Evolutionary conservation across 1,140 invertebrate genomes (phyloP).

Genomic region (Drosophila pruinosa): DNA sequence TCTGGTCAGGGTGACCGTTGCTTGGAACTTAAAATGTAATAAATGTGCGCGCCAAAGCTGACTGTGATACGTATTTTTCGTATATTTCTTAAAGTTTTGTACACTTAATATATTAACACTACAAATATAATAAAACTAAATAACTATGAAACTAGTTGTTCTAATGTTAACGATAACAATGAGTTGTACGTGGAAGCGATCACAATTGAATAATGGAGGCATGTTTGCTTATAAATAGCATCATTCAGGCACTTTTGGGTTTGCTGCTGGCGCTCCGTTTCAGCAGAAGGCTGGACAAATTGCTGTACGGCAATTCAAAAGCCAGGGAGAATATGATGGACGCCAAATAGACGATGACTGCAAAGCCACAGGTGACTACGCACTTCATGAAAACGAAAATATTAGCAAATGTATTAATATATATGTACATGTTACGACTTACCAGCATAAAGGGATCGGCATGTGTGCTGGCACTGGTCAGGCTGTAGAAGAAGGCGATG

Average conservation of each 20-base stretch:
- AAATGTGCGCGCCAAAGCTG: neutral
- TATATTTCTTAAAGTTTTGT: neutral
- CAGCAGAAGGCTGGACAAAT: conserved; percentile 69
- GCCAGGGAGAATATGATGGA: conserved; percentile 77
- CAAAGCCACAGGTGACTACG: conserved; percentile 74
- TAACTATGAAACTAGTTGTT: conserved; percentile 32
- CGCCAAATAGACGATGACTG: conserved; percentile 75
- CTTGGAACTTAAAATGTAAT: neutral
- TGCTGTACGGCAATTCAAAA: conserved; percentile 80
- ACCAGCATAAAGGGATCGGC: conserved; percentile 82
- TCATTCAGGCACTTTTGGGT: conserved; percentile 61
- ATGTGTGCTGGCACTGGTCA: conserved; percentile 71
- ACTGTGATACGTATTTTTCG: neutral
- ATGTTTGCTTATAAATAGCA: conserved; percentile 47
- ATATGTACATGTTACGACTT: neutral
- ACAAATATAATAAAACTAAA: conserved; percentile 39
- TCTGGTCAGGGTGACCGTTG: neutral
- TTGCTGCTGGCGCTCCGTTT: conserved; percentile 33
- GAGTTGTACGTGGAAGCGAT: conserved; percentile 71
- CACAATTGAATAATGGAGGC: conserved; percentile 73
- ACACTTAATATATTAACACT: conserved; percentile 8
- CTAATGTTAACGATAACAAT: conserved; percentile 41
- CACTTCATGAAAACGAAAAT: conserved; percentile 45
- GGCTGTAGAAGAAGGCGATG: conserved; percentile 71
- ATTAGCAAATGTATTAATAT: neutral